phyloP scores from a whole-genome alignment of 2,797 vertebrate genomes.

The Takifugu ocellatus region DNA sequence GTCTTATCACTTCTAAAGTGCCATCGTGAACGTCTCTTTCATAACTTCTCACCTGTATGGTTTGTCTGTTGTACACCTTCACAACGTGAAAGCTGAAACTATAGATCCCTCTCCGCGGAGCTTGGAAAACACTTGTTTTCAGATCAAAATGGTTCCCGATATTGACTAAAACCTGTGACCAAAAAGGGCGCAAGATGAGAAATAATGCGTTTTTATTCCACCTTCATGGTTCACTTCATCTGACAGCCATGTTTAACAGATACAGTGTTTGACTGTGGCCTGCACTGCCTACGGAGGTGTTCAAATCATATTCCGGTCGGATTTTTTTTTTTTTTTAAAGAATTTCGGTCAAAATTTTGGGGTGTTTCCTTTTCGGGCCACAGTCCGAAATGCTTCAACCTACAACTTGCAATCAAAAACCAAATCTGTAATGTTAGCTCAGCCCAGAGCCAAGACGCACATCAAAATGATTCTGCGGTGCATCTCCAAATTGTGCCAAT shows the following conservation, averaged over 20 bases:
- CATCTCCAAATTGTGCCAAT: constrained; percentile 23
- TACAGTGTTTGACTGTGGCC: constrained; percentile 8
- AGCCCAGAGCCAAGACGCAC: constrained; percentile 31
- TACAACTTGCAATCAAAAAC: constrained; percentile 22
- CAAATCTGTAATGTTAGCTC: constrained; percentile 9
- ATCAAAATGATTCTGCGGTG: constrained; percentile 23
- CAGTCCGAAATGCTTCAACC: constrained; percentile 39
- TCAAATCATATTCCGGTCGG: constrained; percentile 8
- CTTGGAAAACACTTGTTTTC: constrained; percentile 95
- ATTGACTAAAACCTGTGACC: constrained; percentile 95
- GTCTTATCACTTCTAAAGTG: constrained; percentile 2
- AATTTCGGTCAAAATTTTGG: constrained; percentile 38
- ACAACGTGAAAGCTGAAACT: constrained; percentile 99
- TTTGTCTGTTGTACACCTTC: constrained; percentile 99
- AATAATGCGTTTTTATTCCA: not conserved
- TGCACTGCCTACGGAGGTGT: constrained; percentile 7
- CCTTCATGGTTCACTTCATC: constrained; percentile 24
- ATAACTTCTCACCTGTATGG: constrained; percentile 89
- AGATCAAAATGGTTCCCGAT: constrained; percentile 99
- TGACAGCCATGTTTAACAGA: constrained; percentile 24
- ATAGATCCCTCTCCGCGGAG: constrained; percentile 96
- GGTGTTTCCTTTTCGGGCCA: constrained; percentile 43
- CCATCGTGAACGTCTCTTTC: not conserved
- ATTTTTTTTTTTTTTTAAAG: constrained; percentile 27
- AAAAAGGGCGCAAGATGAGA: constrained; percentile 37